phyloP scores from a whole-genome alignment of 2,797 vertebrate species.

The Microhierax caerulescens region DNA sequence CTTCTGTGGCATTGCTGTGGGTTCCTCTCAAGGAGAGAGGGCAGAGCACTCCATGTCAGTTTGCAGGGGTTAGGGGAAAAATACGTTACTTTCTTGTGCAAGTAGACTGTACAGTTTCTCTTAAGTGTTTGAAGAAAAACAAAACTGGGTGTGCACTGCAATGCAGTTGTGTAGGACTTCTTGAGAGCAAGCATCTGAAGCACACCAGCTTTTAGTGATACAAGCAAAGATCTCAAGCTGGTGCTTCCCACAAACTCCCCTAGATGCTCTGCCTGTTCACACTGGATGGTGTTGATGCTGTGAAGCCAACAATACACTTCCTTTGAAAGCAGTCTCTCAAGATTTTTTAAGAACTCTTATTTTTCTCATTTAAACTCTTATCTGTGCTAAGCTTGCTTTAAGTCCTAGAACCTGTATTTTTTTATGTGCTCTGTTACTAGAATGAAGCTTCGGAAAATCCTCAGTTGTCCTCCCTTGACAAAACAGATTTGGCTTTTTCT shows the following conservation, averaged over 20 bases:
- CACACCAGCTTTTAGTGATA: neutral
- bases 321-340: neutral
- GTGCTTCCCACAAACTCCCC: neutral
- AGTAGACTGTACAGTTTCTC: neutral
- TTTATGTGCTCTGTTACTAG: slow-evolving; percentile 50
- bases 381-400: neutral
- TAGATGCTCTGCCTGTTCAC: neutral
- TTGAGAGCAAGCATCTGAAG: neutral
- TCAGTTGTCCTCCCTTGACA: slow-evolving; percentile 44
- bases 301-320: neutral
- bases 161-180: rapidly evolving
- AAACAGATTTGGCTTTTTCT: slow-evolving; percentile 32
- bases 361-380: neutral
- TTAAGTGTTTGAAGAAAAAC: neutral
- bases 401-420: neutral
- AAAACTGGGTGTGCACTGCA: neutral
- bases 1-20: neutral
- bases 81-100: rapidly evolving
- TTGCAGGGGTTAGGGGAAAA: neutral
- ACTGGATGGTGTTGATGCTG: neutral
- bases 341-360: neutral
- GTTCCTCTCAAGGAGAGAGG: no score
- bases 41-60: rapidly evolving
- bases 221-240: neutral
- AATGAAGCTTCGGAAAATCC: slow-evolving; percentile 62